Evolutionary conservation across 2,888 invertebrate genomes (phyloP), one percentile per base, ranked within the genome.

Genomic region (Cryptus viduatorius): DNA sequence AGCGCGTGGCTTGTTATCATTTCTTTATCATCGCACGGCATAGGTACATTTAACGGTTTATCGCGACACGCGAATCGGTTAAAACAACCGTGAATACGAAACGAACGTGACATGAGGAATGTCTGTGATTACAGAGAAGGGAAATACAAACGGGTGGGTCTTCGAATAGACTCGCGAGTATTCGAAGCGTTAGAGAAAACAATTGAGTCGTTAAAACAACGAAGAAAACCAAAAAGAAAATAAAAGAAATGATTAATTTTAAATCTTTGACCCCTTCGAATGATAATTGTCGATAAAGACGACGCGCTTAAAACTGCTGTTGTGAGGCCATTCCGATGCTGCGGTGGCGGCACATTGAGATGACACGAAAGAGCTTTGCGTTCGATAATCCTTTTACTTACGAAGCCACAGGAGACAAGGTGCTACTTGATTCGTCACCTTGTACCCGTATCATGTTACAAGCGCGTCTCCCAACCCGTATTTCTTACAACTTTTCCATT

Each of bases 301-400:
- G 61, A 19, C 14, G 46, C 50, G 56, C 42, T 46, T n/a, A 76
- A 53, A 64, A 68, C 16, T 48, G 50, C 50, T 75, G 75, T 79
- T 24, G 75, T 53, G 75, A 83, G 79, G 83, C 61, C 79, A 80
- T 48, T 61, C 37, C 42, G 59, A 61, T 83, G 72, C 56, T 50
- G 50, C 42, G 61, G 29, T 64, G 56, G n/a, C 42, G n/a, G 53
- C 29, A 12, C 72, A 68, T 37, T 59, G 29, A 69, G 79, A 50
- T 73, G 73, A 81, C 59, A 64, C 73, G 50, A 64, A 83, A 85
- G 48, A 76, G 76, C 72, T 83, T 76, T 85, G 82, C 73, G 68
- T 64, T 79, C 53, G n/a, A 46, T 86, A 86, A 87, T 86, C 87
- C 85, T 61, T 86, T 87, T 86, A 85, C 80, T 76, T 72, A 82